These are phyloP conservation scores for Miltochrista miniata DNA, from an alignment of 2,888 invertebrate species.

Conservation along the genomic window DNA sequence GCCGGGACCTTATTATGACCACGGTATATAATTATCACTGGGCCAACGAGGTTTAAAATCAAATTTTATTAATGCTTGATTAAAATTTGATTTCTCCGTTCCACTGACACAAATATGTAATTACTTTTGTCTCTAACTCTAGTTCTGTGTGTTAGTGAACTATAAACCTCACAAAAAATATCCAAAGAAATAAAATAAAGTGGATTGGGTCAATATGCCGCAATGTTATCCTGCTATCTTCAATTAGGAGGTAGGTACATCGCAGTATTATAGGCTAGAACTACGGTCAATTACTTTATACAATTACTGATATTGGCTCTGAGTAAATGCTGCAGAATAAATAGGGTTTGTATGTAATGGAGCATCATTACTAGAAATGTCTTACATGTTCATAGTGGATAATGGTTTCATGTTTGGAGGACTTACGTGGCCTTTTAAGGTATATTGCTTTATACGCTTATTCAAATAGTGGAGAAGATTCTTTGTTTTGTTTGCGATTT, in stretches of 20 bases:
- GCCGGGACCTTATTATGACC: too few relatives aligned
- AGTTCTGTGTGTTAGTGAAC: not conserved
- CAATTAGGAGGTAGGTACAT: constrained; percentile 31
- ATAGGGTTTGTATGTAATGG: constrained; percentile 3
- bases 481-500: too few relatives aligned
- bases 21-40: too few relatives aligned
- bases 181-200: constrained; percentile 7
- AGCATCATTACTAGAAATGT: not conserved
- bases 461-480: too few relatives aligned
- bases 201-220: constrained; percentile 23
- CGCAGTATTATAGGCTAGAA: constrained; percentile 17
- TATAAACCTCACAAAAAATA: not conserved
- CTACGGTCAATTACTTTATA: constrained; percentile 10
- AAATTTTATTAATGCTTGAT: too few relatives aligned
- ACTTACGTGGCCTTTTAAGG: too few relatives aligned
- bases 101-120: not conserved
- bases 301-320: constrained; percentile 24
- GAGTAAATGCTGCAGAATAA: constrained; percentile 10
- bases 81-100: not conserved
- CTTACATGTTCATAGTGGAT: too few relatives aligned
- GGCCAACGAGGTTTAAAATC: too few relatives aligned
- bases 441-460: too few relatives aligned
- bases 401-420: too few relatives aligned
- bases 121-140: not conserved
- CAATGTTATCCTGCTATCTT: constrained; percentile 30